These are phyloP conservation scores for Euura lappo DNA, from an alignment of 1,140 invertebrate genomes.

Conservation along the genomic window DNA sequence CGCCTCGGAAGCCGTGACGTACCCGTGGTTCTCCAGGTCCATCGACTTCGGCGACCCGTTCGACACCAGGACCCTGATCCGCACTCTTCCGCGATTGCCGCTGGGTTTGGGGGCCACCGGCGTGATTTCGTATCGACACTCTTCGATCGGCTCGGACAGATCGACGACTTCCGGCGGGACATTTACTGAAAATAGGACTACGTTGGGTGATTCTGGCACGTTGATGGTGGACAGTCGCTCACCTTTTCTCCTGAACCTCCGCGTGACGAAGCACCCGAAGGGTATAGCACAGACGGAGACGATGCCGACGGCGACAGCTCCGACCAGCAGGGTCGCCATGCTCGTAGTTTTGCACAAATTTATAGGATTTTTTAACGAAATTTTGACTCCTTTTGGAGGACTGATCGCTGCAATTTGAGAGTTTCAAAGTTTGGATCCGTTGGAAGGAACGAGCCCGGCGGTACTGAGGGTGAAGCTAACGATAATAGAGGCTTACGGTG, in stretches of 20 bases:
- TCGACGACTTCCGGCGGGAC: too few species aligned
- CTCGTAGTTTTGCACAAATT: not conserved
- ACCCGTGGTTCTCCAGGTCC: not conserved
- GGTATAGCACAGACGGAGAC: not conserved
- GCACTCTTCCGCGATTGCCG: not conserved
- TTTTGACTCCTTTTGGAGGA: too few species aligned
- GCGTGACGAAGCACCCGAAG: not conserved
- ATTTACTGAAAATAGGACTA: too few species aligned
- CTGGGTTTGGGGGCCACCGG: not conserved
- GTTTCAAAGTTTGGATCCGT: too few species aligned
- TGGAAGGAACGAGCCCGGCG: too few species aligned
- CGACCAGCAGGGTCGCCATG: not conserved
- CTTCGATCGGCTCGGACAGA: too few species aligned
- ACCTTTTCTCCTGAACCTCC: not conserved
- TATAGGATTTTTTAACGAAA: too few species aligned
- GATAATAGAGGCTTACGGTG: not conserved
- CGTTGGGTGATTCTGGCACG: too few species aligned
- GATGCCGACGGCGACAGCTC: not conserved
- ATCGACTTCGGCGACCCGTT: not conserved
- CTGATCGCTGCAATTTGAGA: too few species aligned
- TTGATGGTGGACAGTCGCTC: not conserved
- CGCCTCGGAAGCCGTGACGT: not conserved
- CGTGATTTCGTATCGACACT: too few species aligned
- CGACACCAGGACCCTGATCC: not conserved
- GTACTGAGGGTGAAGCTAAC: not conserved